phyloP scores from a whole-genome alignment of 2,888 invertebrate genomes.

The Thymelicus lineola region DNA sequence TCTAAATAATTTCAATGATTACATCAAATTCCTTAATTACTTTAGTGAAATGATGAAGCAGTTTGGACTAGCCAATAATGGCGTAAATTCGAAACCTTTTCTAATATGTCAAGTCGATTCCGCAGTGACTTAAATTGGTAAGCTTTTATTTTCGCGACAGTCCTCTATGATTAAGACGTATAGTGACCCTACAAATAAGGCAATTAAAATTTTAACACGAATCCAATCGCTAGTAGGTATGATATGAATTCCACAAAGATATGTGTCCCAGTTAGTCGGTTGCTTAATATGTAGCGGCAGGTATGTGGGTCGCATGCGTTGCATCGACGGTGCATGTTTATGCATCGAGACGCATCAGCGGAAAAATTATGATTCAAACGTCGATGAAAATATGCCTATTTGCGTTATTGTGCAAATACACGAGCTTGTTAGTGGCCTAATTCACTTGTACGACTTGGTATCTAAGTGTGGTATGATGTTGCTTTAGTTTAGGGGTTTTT shows the following conservation, averaged over 20 bases:
- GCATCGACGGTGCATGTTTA: slow-evolving; percentile 28
- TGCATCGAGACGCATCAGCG: slow-evolving; percentile 37
- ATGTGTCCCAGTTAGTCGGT: slow-evolving; percentile 23
- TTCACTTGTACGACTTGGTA: not conserved
- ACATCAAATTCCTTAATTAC: no score
- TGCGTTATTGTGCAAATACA: slow-evolving; percentile 22
- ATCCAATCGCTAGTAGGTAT: slow-evolving; percentile 1
- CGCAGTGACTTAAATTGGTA: no score
- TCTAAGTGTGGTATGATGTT: no score
- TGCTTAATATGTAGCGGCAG: slow-evolving; percentile 17
- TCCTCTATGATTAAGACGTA: no score
- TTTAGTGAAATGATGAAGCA: no score
- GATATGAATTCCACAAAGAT: slow-evolving; percentile 23
- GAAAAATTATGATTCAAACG: slow-evolving; percentile 32
- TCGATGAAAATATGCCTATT: slow-evolving; percentile 21
- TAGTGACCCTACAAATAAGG: not conserved
- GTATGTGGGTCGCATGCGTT: slow-evolving; percentile 34
- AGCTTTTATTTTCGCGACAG: no score
- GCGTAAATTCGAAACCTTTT: no score
- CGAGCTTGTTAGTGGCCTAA: slow-evolving; percentile 24
- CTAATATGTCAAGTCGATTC: no score
- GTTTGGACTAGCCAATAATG: no score
- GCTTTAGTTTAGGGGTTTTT: no score
- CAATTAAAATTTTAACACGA: not conserved
- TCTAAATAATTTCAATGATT: no score